phyloP scores from a whole-genome alignment of 2,113 vertebrate genomes.

The Lynx canadensis region DNA sequence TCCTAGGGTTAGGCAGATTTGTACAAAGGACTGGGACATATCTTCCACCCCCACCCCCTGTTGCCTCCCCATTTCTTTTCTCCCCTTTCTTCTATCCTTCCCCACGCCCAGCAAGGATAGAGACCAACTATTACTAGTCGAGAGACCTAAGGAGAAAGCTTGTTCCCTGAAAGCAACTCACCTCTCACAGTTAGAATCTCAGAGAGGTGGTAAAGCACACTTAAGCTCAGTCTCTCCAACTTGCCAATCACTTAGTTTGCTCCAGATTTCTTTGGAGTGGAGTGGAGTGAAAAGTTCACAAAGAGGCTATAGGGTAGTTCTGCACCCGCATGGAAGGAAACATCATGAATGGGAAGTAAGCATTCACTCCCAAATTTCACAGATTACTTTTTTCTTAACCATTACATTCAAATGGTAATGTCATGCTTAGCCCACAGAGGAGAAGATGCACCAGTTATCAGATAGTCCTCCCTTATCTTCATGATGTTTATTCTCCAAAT shows the following conservation, averaged over 20 bases:
- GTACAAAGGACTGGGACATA: neutral
- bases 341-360: neutral
- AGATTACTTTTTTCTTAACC: neutral
- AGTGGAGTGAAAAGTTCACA: neutral
- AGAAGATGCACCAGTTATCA: neutral
- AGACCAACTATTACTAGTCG: neutral
- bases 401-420: neutral
- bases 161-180: neutral
- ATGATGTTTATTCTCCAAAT: neutral
- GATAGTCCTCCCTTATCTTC: neutral
- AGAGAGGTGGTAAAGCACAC: neutral
- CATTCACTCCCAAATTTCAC: neutral
- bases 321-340: neutral
- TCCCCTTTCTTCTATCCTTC: accelerated
- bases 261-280: neutral
- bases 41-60: accelerated
- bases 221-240: neutral
- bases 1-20: neutral
- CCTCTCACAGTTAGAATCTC: neutral
- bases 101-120: neutral
- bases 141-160: neutral
- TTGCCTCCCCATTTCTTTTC: accelerated
- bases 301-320: neutral
- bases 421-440: neutral
- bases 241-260: neutral